Base-by-base conservation (phyloP, 2,113 vertebrate species). In the Gopherus evgoodei region DNA sequence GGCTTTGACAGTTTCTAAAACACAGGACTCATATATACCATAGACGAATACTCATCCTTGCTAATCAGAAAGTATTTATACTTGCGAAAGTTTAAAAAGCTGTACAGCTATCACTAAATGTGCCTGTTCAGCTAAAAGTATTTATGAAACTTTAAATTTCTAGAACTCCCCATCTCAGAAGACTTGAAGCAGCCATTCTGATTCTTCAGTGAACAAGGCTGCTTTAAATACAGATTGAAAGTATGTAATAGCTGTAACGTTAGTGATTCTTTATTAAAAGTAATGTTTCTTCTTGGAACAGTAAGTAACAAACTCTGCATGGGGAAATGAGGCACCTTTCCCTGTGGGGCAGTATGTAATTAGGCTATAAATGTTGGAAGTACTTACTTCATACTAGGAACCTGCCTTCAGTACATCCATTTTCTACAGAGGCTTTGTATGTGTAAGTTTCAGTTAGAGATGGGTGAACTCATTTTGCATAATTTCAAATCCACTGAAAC, bases 201-300 rank as follows among this genome's bases (percentile, higher is more conserved):
- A 29, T n/a, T 92, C 83, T 88, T 95, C 59, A 62, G 83, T 53
- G 93, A 94, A 81, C 54, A 38, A n/a, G 27, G 78, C 42, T 95
- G 78, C 81, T 94, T 95, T 94, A 84, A 90, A 93, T 87, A 87
- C 88, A 94, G 78, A 56, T 62, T 59, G 90, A 96, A 96, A 96
- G 93, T 81, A 86, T 17, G 29, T 79, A 94, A 17, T 21, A 83
- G 35, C 31, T 62, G 3, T 42, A 62, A 69, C 24, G 9, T 91
- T 97, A 96, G 92, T 86, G 96, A 96, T 98, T 97, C 96, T 95
- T 98, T 97, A 96, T 97, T 96, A 90, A 62, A 94, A 92, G 52
- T 93, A 93, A 93, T 97, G 81, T 91, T 93, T 96, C 95, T 96
- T 80, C 84, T 92, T 96, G 96, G 93, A 96, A 81, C 75, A 90